Base-by-base conservation (phyloP, 92 coral and sea anemone genomes). In the Porites evermanni region DNA sequence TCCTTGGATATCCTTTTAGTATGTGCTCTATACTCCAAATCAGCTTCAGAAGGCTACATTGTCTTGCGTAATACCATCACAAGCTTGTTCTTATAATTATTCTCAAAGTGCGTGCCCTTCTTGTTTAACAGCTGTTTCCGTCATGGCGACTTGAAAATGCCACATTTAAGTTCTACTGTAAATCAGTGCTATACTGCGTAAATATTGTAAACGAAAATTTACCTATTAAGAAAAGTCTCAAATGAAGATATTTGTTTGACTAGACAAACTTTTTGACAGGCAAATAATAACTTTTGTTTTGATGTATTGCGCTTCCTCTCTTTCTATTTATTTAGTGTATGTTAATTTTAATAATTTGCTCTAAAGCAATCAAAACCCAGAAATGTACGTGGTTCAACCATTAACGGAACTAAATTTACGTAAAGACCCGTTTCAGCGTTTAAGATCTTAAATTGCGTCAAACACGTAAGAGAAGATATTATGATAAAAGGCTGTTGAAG, bases 251-350 rank as follows among this genome's bases (percentile, higher is more conserved):
- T 56, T 56, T 16, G n/a, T 14, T 18, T 20, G 47, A 67, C 14
- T 67, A 26, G 20, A 1, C 78, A 23, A 9, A 60, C 77, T 21
- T 52, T 58, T 53, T 53, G 64, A 53, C 7, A 74, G 21, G 53
- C 54, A 52, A 74, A 54, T 63, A 7, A 7, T 74, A 7, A 29
- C 44, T 74, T 20, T 3, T n/a, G 17, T 53, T 70, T 32, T 70
- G 75, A 59, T 70, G 78, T 23, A 44, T 70, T 26, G 77, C 86
- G 78, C 78, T 81, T 81, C 86, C 86, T 76, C 38, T 29, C 12
- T 8, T 11, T 21, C 13, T 81, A 69, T 81, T 81, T 81, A 44
- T 72, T 81, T 38, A 70, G 50, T 18, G 29, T 59, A 70, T 81
- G 86, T 58, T 56, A 70, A 81, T 80, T 80, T 67, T 7, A 20